Evolutionary conservation across 1,140 invertebrate species (phyloP).

Genomic region (Tetramorium simillimum): DNA sequence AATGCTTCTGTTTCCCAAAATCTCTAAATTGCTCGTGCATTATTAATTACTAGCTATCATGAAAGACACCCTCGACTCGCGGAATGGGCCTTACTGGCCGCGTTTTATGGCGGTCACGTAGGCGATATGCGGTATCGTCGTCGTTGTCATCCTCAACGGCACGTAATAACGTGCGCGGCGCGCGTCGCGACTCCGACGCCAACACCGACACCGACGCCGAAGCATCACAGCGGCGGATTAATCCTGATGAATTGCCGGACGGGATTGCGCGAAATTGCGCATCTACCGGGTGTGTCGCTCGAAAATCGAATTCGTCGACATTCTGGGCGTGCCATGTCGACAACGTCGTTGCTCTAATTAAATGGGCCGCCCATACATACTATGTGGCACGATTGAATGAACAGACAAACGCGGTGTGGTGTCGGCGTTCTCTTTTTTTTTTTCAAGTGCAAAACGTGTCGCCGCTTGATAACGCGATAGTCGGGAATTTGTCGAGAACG

Average conservation of each 20-base stretch:
- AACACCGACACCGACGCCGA: neutral
- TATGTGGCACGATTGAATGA: slow-evolving; percentile 36
- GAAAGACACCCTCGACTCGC: neutral
- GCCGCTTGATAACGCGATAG: slow-evolving; percentile 37
- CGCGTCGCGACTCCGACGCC: slow-evolving; percentile 20
- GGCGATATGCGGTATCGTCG: neutral
- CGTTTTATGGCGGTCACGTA: slow-evolving; percentile 17
- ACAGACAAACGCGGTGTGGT: slow-evolving; percentile 18
- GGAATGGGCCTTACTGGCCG: slow-evolving; percentile 17
- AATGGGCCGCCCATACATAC: slow-evolving; percentile 53
- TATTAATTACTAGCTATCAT: neutral
- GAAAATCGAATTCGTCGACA: slow-evolving; percentile 56
- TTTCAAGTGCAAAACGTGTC: slow-evolving; percentile 14
- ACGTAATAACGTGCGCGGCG: slow-evolving; percentile 44
- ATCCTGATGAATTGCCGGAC: slow-evolving; percentile 68
- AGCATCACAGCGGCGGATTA: slow-evolving; percentile 64
- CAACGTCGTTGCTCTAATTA: slow-evolving; percentile 61
- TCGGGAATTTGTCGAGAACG: slow-evolving; percentile 41
- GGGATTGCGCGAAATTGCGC: slow-evolving; percentile 58
- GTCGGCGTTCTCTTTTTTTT: neutral
- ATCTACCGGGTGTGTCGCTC: slow-evolving; percentile 28
- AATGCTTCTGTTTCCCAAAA: neutral
- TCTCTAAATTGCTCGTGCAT: neutral
- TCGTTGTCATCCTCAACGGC: slow-evolving; percentile 22
- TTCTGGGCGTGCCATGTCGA: slow-evolving; percentile 42